These are phyloP conservation scores for Tiaroga cobitis DNA, from an alignment of 2,797 vertebrate genomes.

Conservation along the genomic window DNA sequence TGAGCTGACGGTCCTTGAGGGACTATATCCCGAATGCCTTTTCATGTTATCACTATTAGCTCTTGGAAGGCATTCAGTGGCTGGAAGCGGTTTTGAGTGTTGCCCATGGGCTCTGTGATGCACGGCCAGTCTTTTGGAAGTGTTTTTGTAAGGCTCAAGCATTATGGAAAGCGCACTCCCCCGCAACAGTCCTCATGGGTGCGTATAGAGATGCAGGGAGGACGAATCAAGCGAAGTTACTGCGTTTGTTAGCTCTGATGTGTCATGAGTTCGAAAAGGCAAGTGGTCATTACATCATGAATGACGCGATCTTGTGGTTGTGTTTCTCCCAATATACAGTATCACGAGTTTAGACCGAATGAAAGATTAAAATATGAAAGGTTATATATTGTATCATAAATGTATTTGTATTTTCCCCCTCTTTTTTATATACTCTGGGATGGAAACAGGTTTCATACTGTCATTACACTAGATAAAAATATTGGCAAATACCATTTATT, in stretches of 20 bases:
- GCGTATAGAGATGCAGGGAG: background rate
- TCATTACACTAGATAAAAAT: background rate
- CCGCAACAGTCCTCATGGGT: background rate
- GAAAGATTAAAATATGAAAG: background rate
- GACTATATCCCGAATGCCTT: conserved; percentile 24
- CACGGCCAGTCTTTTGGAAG: background rate
- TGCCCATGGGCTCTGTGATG: conserved; percentile 37
- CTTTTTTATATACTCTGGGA: background rate
- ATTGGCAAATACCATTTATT: background rate
- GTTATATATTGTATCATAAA: background rate
- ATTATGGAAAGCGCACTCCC: background rate
- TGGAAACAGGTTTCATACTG: background rate
- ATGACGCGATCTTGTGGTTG: background rate
- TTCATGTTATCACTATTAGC: conserved; percentile 50
- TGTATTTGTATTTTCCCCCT: too few relatives aligned
- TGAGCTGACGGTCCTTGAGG: conserved; percentile 18
- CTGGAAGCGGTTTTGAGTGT: conserved; percentile 21
- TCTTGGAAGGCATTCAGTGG: conserved; percentile 29
- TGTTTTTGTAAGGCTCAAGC: conserved; percentile 22
- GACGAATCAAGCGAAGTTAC: background rate
- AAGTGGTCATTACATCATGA: conserved; percentile 5
- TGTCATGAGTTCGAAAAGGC: background rate
- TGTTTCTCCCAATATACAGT: background rate
- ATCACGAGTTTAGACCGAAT: too few relatives aligned
- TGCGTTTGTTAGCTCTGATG: background rate